Percentiles rank a stretch among this genome's conserved stretches.
These are phyloP conservation scores for Cichlasoma orientale DNA, from an alignment of 2,797 vertebrate genomes.

Conservation along the genomic window DNA sequence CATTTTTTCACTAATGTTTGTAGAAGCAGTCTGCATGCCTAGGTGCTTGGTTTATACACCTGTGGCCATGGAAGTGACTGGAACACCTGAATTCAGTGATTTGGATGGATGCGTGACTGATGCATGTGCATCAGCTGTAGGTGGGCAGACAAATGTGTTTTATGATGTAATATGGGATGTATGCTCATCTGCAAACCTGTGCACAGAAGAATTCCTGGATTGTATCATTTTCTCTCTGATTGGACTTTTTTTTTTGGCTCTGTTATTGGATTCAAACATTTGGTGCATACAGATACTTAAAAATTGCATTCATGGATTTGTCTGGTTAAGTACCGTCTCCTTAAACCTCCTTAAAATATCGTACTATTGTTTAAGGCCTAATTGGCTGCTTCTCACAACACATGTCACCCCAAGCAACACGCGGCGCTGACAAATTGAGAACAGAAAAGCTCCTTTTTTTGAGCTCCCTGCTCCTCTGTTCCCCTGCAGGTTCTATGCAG, in stretches of 20 bases:
- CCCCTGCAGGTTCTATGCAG: slow-evolving; percentile 50
- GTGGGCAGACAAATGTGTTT: not conserved
- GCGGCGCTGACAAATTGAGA: not conserved
- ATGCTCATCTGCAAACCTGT: not conserved
- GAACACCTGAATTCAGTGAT: too few species aligned
- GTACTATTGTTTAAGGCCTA: not conserved
- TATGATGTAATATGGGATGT: not conserved
- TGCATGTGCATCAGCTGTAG: not conserved
- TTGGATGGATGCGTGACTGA: not conserved
- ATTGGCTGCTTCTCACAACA: not conserved
- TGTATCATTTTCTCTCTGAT: not conserved
- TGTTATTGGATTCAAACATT: not conserved
- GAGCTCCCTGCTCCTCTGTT: slow-evolving; percentile 19
- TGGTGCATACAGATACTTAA: not conserved
- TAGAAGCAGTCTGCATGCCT: too few species aligned
- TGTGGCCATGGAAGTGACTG: too few species aligned
- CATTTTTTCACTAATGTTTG: too few species aligned
- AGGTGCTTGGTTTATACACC: too few species aligned
- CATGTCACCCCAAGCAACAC: not conserved
- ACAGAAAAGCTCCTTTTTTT: slow-evolving; percentile 22
- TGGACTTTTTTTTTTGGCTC: not conserved
- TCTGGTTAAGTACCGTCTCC: not conserved
- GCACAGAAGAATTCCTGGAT: not conserved
- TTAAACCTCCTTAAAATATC: not conserved
- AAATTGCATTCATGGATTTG: not conserved